phyloP scores from a whole-genome alignment of 1,140 invertebrate species.

The Hesperophylax magnus region DNA sequence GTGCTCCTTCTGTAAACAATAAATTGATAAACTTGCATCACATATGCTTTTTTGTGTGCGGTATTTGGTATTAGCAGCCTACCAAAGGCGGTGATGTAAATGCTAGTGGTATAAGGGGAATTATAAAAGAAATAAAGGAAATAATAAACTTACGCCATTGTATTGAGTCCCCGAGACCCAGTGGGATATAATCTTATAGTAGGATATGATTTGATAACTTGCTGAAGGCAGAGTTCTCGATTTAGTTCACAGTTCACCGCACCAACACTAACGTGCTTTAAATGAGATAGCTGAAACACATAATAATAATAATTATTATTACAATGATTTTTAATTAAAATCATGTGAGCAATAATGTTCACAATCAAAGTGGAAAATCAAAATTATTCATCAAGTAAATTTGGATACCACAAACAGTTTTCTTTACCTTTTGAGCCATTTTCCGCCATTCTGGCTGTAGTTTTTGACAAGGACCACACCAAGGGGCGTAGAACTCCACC shows the following conservation, averaged over 20 bases:
- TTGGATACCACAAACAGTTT: background rate
- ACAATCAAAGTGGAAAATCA: too few species aligned
- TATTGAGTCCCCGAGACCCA: slow-evolving; percentile 67
- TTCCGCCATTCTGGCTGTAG: slow-evolving; percentile 81
- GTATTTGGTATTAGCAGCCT: too few species aligned
- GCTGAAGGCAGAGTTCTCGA: slow-evolving; percentile 71
- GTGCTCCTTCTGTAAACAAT: background rate
- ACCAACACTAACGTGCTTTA: slow-evolving; percentile 75
- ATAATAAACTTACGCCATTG: slow-evolving; percentile 67
- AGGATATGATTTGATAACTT: slow-evolving; percentile 79
- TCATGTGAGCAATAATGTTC: too few species aligned
- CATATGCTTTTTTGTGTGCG: too few species aligned
- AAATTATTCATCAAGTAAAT: too few species aligned
- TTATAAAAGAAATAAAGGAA: background rate
- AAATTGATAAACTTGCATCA: slow-evolving; percentile 3
- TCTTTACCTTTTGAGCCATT: slow-evolving; percentile 74
- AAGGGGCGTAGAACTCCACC: slow-evolving; percentile 85
- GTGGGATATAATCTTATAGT: slow-evolving; percentile 79
- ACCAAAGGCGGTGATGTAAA: too few species aligned
- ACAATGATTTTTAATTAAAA: too few species aligned
- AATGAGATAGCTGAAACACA: slow-evolving; percentile 74
- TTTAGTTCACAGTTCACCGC: slow-evolving; percentile 79
- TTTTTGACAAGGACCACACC: slow-evolving; percentile 84
- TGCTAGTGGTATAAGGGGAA: background rate
- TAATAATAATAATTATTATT: background rate